Base-by-base conservation (phyloP, 2,797 vertebrate species). In the Arremon aurantiirostris region DNA sequence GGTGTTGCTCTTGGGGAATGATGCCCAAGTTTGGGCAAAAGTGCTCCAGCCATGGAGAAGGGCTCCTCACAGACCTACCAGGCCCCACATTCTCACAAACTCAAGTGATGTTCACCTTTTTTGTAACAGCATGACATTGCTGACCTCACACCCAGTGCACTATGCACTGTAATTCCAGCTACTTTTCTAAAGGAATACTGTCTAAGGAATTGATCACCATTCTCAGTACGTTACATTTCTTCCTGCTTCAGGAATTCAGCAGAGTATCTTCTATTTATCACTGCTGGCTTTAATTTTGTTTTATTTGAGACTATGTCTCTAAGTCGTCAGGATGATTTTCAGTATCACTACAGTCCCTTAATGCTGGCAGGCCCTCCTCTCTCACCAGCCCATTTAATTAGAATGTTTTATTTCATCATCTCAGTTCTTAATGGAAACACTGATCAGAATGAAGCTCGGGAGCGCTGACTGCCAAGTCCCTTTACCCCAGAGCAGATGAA, bases 21-120 rank as follows among this genome's bases (percentile, higher is more conserved):
- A 91, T 88, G 93, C 82, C 91, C 82, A 90, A 93, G 82, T 93
- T 90, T 95, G 93, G 93, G 72, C 76, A 91, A 69, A 50, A 93
- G 64, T 9, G 42, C 78, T 89, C 44, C 70, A 89, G 87, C 20
- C 1, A 0, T 7, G 30, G 63, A 87, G 39, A 20, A 76, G 39
- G 37, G 56, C 28, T 56, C 66, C 39, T 66, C 83, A 63, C 20
- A 0, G 11, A 59, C 12, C 72, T 37, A 6, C 23, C 7, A 32
- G 14, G 34, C 53, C 82, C 20, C 37, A 42, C 37, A 37, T 34
- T 35, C 22, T 34, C 53, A 64, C 37, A 30, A 82, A 71, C 57
- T 27, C 55, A 10, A 5, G 30, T 2, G 15, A 32, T 9, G 37
- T 17, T 88, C 2, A 11, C 26, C 64, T 68, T 93, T 59, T 63